These are phyloP conservation scores for Myodes glareolus DNA, from an alignment of 2,113 vertebrate genomes.

Conservation along the genomic window DNA sequence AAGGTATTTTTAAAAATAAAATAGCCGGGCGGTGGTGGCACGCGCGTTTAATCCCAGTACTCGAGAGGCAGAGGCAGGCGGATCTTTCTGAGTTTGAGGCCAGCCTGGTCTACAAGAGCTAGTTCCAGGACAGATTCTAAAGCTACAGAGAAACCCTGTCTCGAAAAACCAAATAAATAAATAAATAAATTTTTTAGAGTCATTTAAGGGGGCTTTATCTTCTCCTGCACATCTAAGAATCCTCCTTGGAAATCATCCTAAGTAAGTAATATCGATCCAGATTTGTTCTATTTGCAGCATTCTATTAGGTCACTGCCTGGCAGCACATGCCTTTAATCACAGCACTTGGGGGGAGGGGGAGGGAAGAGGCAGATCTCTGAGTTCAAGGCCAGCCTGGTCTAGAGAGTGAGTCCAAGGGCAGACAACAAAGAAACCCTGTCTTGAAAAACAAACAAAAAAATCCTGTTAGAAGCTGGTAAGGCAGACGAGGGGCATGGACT, in stretches of 20 bases:
- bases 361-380: background rate
- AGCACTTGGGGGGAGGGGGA: background rate
- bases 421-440: background rate
- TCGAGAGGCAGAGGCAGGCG: no score
- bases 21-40: no score
- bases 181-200: no score
- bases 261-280: constrained; percentile 20
- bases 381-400: background rate
- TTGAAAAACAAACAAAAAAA: background rate
- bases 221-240: background rate
- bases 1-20: no score
- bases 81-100: no score
- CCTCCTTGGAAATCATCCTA: background rate
- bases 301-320: background rate
- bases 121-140: background rate
- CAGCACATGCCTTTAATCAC: background rate
- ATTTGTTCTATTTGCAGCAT: constrained; percentile 8
- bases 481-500: background rate
- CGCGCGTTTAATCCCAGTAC: no score
- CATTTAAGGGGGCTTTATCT: background rate
- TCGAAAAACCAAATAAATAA: background rate
- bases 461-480: background rate
- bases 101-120: no score
- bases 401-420: background rate
- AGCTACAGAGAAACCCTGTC: background rate